A percentile compares a stretch with the other conserved stretches of the same genome.
Conservation (phyloP, 1,140 invertebrate species). For the Apocrypta bakeri region DNA sequence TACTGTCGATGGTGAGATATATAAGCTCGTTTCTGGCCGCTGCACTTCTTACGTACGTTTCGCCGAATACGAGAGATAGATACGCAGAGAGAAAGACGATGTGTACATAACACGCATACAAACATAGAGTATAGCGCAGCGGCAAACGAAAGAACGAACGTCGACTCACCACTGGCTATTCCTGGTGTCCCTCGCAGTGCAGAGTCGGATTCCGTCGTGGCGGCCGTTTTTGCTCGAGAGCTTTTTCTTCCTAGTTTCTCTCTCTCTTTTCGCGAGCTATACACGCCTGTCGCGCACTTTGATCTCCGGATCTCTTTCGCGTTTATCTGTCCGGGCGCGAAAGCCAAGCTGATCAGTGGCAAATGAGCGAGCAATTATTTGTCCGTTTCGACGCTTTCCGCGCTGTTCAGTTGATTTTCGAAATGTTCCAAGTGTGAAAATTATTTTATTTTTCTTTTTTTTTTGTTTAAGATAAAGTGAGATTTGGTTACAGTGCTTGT, state of each 20-base stretch:
- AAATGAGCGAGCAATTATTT: neutral
- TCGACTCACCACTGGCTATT: conserved; percentile 45
- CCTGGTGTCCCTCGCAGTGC: conserved; percentile 43
- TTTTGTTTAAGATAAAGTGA: neutral
- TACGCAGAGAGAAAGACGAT: neutral
- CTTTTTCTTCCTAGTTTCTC: neutral
- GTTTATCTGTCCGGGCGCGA: neutral
- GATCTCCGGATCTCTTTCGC: neutral
- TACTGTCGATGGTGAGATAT: neutral
- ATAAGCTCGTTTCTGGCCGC: neutral
- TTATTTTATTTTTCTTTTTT: neutral
- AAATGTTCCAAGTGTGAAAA: neutral
- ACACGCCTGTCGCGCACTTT: neutral
- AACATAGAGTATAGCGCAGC: neutral
- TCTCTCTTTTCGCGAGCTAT: neutral
- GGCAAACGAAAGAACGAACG: conserved; percentile 16
- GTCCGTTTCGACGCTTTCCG: neutral
- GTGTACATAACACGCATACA: neutral
- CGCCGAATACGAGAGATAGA: conserved; percentile 11
- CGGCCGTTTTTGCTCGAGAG: conserved; percentile 16
- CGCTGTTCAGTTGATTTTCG: neutral
- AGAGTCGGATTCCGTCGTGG: conserved; percentile 29
- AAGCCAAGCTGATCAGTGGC: neutral
- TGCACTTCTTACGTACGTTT: neutral
- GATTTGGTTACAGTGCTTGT: no score